Base-by-base conservation (phyloP, 92 coral and sea anemone genomes). In the Meandrina meandrites region DNA sequence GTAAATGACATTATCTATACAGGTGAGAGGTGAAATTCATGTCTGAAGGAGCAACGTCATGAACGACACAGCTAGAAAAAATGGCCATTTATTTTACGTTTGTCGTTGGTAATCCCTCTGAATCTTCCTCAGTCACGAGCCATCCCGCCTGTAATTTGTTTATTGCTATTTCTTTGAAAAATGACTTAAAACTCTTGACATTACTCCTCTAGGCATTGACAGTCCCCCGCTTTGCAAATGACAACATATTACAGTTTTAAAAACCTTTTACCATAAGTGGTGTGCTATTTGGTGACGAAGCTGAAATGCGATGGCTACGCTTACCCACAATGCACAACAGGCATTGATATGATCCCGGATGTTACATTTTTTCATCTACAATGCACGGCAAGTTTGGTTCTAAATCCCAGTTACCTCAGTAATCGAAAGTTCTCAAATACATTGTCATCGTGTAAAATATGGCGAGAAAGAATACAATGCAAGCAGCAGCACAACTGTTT, bases 391-490 rank as follows among this genome's bases (percentile, higher is more conserved):
- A 22, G 67, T 12, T 5, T 60, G 27, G 67, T 22, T 60, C 67
- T 21, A 56, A 18, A 60, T 5, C 67, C 28, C 67, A 60, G 7
- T 60, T n/a, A 60, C 67, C 21, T 60, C 67, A 60, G 67, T 60
- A 21, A 56, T 51, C 56, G 4, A 56, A n/a, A 56, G 62, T 56
- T 56, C 62, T 56, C 22, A 5, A 15, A 56, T 15, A 7, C 62
- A 56, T 56, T 56, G 62, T 15, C 22, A 51, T 60, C 67, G 22
- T 60, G 32, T n/a, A n/a, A 64, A 79, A 32, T 13, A 60, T 70
- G 47, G n/a, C 2, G 54, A 36, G 67, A 80, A 62, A 56, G 28
- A 54, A 12, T 79, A 79, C 82, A 79, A 79, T 79, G 28, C 68
- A 51, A 6, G 31, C 13, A 6, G 45, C 45, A 40, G 6, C 6